Evolutionary conservation across 2,797 vertebrate species (phyloP).

Genomic region (Leptoclinus maculatus): DNA sequence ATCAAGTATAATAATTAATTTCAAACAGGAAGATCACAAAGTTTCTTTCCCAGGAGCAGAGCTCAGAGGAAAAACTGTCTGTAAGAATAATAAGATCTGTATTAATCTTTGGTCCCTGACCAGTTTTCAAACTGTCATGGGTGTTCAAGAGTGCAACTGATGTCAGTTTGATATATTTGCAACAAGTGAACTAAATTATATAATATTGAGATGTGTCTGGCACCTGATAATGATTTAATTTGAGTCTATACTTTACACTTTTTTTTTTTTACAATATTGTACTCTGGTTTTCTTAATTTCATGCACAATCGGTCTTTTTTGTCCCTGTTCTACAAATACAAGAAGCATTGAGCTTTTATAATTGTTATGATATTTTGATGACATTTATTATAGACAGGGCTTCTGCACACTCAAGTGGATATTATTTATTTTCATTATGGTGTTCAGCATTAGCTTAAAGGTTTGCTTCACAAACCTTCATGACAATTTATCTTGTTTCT

Average conservation of each 20-base stretch:
- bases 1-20: background rate
- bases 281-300: background rate
- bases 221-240: background rate
- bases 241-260: background rate
- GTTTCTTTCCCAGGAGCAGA: background rate
- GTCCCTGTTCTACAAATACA: background rate
- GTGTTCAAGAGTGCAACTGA: background rate
- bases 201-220: background rate
- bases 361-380: background rate
- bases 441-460: background rate
- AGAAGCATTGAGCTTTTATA: background rate
- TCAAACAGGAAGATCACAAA: background rate
- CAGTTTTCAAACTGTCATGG: background rate
- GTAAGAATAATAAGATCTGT: background rate
- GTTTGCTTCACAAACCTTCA: background rate
- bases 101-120: background rate
- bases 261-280: background rate
- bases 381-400: background rate
- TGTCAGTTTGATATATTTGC: background rate
- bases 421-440: background rate
- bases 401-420: background rate
- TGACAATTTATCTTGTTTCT: background rate
- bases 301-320: background rate
- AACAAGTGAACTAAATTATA: background rate
- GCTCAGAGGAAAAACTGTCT: background rate